A percentile compares a stretch with the other conserved stretches of the same genome.
Conservation (phyloP, 2,888 invertebrate genomes). For the Neoscelio sp. region DNA sequence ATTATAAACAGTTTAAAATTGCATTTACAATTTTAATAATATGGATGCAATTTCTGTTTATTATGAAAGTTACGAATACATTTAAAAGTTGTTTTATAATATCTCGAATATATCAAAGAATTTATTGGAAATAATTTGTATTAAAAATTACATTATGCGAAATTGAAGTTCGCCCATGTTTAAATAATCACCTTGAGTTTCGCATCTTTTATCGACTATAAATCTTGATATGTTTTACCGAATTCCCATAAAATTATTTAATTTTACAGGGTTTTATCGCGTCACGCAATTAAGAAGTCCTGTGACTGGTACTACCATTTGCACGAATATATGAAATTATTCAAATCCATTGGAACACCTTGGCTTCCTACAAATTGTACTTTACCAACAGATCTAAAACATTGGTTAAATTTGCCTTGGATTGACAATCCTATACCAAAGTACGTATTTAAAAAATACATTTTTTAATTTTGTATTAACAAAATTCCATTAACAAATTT, state of each 20-base stretch:
- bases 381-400: constrained; percentile 83
- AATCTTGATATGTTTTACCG: background rate
- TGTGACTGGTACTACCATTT: constrained; percentile 85
- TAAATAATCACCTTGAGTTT: too few species aligned
- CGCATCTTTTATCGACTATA: too few species aligned
- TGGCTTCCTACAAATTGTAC: constrained; percentile 84
- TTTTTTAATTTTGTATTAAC: too few species aligned
- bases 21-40: too few species aligned
- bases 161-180: too few species aligned
- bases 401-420: constrained; percentile 84
- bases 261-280: constrained; percentile 82
- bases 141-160: background rate
- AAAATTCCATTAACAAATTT: too few species aligned
- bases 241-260: background rate
- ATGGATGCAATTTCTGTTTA: too few species aligned
- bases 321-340: constrained; percentile 80
- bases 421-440: constrained; percentile 77
- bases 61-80: too few species aligned
- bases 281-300: constrained; percentile 83
- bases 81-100: too few species aligned
- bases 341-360: constrained; percentile 83
- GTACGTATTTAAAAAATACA: constrained; percentile 18
- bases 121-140: too few species aligned
- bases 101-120: too few species aligned
- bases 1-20: too few species aligned